A percentile compares a stretch with the other conserved stretches of the same genome.
Evolutionary conservation across 35 echinoderm and acorn worm genomes (phyloP).

Genomic region (Ptychodera flava): DNA sequence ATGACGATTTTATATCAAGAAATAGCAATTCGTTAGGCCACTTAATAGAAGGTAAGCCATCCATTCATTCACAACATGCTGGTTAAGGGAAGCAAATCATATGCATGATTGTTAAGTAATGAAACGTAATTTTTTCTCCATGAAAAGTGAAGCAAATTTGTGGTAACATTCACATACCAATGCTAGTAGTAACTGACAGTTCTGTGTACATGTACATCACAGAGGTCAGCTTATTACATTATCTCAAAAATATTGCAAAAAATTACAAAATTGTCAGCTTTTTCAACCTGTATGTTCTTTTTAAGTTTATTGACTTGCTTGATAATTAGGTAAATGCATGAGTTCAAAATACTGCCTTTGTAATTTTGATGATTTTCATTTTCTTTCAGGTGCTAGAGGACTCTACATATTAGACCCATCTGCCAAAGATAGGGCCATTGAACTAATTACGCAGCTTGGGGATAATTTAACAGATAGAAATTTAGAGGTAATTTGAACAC

Average conservation of each 20-base stretch:
- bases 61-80: not conserved
- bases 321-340: not conserved
- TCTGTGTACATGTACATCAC: not conserved
- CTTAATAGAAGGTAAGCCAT: conserved; percentile 61
- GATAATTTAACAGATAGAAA: conserved; percentile 48
- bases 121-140: not conserved
- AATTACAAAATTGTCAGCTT: not conserved
- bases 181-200: not conserved
- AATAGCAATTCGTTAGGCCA: conserved; percentile 41
- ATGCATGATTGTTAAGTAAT: not conserved
- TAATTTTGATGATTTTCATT: conserved; percentile 14
- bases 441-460: conserved; percentile 49
- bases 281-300: not conserved
- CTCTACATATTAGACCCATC: conserved; percentile 57
- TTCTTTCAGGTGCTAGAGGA: conserved; percentile 27
- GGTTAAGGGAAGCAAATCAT: not conserved
- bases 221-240: not conserved
- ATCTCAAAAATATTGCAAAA: not conserved
- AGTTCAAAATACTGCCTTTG: not conserved
- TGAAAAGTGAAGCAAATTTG: not conserved
- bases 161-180: not conserved
- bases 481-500: conserved; percentile 25
- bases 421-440: conserved; percentile 48
- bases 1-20: conserved; percentile 56
- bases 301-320: not conserved